These are phyloP conservation scores for Folsomia manolachei DNA, from an alignment of 2,888 invertebrate genomes.

Conservation along the genomic window DNA sequence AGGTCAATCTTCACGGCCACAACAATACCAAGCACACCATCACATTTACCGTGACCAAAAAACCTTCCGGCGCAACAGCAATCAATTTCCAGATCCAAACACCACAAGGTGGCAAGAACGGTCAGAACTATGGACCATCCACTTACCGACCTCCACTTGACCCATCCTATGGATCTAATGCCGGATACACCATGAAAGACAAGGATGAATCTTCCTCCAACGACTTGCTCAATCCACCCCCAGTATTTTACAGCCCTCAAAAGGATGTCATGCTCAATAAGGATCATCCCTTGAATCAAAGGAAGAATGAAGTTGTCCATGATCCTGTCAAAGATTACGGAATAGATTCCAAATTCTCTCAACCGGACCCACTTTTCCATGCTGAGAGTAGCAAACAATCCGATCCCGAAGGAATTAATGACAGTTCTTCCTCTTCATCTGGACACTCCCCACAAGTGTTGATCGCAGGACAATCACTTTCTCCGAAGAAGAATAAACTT, in stretches of 20 bases:
- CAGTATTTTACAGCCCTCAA: background rate
- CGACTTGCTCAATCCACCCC: background rate
- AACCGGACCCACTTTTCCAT: slow-evolving; percentile 73
- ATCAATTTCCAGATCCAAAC: slow-evolving; percentile 39
- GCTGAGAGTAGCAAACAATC: slow-evolving; percentile 34
- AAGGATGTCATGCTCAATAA: slow-evolving; percentile 27
- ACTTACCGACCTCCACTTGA: slow-evolving; percentile 31
- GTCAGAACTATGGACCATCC: slow-evolving; percentile 25
- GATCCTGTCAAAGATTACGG: slow-evolving; percentile 22
- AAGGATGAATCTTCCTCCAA: background rate
- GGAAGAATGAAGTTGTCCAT: slow-evolving; percentile 16
- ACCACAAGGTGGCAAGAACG: slow-evolving; percentile 30
- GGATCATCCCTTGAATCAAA: slow-evolving; percentile 21
- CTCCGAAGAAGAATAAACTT: slow-evolving; percentile 14
- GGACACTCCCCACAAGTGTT: background rate
- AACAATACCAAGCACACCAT: slow-evolving; percentile 36
- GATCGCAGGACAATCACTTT: slow-evolving; percentile 12
- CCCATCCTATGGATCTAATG: background rate
- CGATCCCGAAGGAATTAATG: slow-evolving; percentile 9
- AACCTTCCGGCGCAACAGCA: slow-evolving; percentile 33
- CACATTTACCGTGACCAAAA: slow-evolving; percentile 38
- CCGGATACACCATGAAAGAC: background rate
- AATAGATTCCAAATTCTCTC: slow-evolving; percentile 65
- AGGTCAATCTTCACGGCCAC: slow-evolving; percentile 18
- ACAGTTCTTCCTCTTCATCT: background rate